Percentiles rank a stretch among this genome's conserved stretches.
These are phyloP conservation scores for Aldabrachelys gigantea DNA, from an alignment of 2,113 vertebrate species.

Conservation along the genomic window DNA sequence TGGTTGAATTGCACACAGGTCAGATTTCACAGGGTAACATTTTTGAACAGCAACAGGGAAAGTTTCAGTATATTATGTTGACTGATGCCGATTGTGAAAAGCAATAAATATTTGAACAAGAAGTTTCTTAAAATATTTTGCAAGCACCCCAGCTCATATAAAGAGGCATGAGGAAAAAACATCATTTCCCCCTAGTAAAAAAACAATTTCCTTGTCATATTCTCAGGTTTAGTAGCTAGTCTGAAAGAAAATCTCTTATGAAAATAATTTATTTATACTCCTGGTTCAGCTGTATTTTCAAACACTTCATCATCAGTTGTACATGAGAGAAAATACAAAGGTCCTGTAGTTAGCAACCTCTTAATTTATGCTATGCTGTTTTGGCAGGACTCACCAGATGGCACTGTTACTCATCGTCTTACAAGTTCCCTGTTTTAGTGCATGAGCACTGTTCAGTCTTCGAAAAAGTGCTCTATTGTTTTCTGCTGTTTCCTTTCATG, in stretches of 20 bases:
- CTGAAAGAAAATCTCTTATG: not conserved
- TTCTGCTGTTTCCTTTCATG: not conserved
- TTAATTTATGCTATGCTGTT: not conserved
- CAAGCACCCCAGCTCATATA: not conserved
- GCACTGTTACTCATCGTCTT: not conserved
- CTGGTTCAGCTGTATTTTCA: not conserved
- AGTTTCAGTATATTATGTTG: slow-evolving; percentile 44
- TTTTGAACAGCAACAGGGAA: slow-evolving; percentile 45
- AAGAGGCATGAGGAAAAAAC: not conserved
- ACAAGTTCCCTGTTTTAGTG: not conserved
- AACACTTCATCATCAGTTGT: not conserved
- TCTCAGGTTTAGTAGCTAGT: not conserved
- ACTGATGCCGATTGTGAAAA: slow-evolving; percentile 46
- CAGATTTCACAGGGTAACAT: slow-evolving; percentile 49
- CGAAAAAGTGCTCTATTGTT: not conserved
- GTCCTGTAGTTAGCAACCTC: not conserved
- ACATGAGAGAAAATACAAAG: not conserved
- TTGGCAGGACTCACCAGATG: not conserved
- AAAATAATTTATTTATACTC: not conserved
- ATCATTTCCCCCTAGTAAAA: not conserved
- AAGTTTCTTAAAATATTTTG: slow-evolving; percentile 13
- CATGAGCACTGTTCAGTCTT: not conserved
- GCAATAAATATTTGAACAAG: slow-evolving; percentile 31
- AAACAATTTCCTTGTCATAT: not conserved
- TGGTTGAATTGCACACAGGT: slow-evolving; percentile 51